These are phyloP conservation scores for Platalea minor DNA, from an alignment of 2,797 vertebrate species.

Conservation along the genomic window DNA sequence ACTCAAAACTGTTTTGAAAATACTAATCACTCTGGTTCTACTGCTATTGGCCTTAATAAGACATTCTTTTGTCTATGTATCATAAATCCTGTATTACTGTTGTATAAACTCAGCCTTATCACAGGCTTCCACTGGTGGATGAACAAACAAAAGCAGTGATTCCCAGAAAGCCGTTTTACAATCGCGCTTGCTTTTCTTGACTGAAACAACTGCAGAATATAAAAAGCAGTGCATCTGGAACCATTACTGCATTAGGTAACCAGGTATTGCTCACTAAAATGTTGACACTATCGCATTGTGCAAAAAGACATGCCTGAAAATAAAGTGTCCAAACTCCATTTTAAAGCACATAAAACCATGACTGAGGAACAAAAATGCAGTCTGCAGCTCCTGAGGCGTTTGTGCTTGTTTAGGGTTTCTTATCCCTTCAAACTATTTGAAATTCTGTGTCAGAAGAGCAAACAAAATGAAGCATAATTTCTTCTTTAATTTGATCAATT, in stretches of 20 bases:
- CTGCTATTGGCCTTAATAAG: background rate
- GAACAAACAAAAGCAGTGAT: background rate
- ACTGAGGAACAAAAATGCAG: background rate
- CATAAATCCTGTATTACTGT: background rate
- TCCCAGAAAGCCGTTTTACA: background rate
- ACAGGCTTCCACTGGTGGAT: background rate
- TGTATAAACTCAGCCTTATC: conserved; percentile 1
- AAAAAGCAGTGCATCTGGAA: background rate
- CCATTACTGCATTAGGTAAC: background rate
- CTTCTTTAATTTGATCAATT: background rate
- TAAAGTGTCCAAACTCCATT: background rate
- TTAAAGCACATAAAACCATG: background rate
- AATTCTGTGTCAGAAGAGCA: background rate
- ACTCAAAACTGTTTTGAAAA: background rate
- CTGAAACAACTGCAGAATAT: background rate
- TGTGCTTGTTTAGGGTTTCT: background rate
- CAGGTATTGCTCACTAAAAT: background rate
- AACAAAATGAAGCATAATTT: background rate
- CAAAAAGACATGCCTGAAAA: background rate
- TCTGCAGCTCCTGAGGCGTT: background rate
- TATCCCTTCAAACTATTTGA: background rate
- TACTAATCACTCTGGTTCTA: background rate
- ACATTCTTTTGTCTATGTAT: background rate
- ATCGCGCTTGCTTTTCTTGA: background rate
- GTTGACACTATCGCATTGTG: background rate